These are phyloP conservation scores for Eupithecia dodoneata DNA, from an alignment of 2,888 invertebrate species.

Conservation along the genomic window DNA sequence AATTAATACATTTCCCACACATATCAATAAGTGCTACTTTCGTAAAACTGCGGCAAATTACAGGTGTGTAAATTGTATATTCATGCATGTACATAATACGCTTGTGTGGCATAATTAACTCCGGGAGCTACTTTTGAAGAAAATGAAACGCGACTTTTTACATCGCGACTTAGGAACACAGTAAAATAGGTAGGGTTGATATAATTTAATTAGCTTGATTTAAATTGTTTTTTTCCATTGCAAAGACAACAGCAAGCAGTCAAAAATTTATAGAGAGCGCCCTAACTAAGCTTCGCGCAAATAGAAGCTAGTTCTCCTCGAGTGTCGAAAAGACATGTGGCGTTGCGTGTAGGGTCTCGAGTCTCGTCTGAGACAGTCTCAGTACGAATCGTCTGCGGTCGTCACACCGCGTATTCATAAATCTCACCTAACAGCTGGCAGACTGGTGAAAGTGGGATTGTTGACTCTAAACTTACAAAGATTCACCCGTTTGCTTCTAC, in stretches of 20 bases:
- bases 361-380: conserved; percentile 2
- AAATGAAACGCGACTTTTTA: not conserved
- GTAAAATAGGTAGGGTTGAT: not conserved
- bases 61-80: conserved; percentile 31
- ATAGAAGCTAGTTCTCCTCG: not conserved
- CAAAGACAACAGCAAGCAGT: too few species aligned
- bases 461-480: conserved; percentile 30
- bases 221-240: too few species aligned
- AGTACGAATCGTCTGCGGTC: conserved; percentile 37
- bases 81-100: conserved; percentile 40
- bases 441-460: conserved; percentile 53
- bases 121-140: conserved; percentile 33
- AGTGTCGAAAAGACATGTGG: not conserved
- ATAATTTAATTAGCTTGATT: too few species aligned
- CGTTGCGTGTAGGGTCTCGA: not conserved
- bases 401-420: conserved; percentile 48
- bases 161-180: conserved; percentile 2
- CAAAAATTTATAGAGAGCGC: too few species aligned
- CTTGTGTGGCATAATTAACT: conserved; percentile 46
- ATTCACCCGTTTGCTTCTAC: not conserved
- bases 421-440: conserved; percentile 45
- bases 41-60: conserved; percentile 44
- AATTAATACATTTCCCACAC: conserved; percentile 36
- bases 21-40: conserved; percentile 32
- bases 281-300: too few species aligned